Evolutionary conservation across 2,113 vertebrate species (phyloP).

Genomic region (Hepsetus odoe): DNA sequence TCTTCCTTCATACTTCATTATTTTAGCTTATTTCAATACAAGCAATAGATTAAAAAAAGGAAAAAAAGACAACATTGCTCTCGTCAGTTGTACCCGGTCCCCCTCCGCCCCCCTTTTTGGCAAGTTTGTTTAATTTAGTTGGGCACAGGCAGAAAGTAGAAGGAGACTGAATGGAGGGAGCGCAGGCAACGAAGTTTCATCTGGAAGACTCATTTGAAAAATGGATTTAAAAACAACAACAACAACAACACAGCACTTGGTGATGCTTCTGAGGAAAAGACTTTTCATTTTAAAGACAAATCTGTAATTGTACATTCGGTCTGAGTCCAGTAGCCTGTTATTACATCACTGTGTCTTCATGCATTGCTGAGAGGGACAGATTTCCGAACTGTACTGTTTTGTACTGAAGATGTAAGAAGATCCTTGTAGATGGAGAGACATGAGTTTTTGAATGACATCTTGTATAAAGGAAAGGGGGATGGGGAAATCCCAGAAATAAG

Average conservation of each 20-base stretch:
- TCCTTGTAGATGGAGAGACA: constrained; percentile 48
- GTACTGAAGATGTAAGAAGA: constrained; percentile 48
- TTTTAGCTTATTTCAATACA: constrained; percentile 55
- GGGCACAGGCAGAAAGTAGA: constrained; percentile 36
- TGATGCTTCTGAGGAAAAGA: constrained; percentile 48
- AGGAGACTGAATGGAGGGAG: constrained; percentile 17
- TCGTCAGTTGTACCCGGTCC: constrained; percentile 42
- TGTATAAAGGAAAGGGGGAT: constrained; percentile 51
- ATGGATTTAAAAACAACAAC: constrained; percentile 33
- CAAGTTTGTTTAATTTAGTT: constrained; percentile 46
- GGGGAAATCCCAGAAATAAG: constrained; percentile 50
- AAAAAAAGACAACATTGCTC: constrained; percentile 41
- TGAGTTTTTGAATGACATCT: constrained; percentile 53
- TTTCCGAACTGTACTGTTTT: constrained; percentile 45
- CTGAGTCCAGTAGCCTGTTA: constrained; percentile 56
- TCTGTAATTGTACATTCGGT: constrained; percentile 50
- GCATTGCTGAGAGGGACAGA: constrained; percentile 50
- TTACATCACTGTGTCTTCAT: constrained; percentile 64
- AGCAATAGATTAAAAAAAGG: constrained; percentile 55
- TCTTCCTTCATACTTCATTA: constrained; percentile 24
- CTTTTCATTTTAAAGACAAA: constrained; percentile 56
- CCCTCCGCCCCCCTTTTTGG: not conserved
- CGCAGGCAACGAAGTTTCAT: constrained; percentile 28
- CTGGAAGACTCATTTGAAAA: constrained; percentile 36
- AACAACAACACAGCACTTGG: constrained; percentile 60